A percentile compares a stretch with the other conserved stretches of the same genome.
Conservation (phyloP, 2,113 vertebrate species). For the Pogona vitticeps region DNA sequence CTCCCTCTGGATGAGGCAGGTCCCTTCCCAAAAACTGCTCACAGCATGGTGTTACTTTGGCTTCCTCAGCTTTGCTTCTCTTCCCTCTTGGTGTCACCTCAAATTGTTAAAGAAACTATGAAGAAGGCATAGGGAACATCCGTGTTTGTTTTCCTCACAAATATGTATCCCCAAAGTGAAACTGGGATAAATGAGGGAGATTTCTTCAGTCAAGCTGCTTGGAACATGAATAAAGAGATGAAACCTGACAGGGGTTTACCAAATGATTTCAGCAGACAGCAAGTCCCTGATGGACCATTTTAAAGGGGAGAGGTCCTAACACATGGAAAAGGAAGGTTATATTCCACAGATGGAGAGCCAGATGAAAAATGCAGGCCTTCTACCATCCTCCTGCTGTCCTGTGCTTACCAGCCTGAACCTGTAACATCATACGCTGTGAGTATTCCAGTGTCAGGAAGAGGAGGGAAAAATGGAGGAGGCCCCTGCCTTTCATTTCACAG, state of each 20-base stretch:
- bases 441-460: constrained; percentile 23
- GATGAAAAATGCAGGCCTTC: constrained; percentile 35
- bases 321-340: constrained; percentile 11
- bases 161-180: background rate
- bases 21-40: background rate
- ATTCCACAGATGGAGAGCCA: constrained; percentile 25
- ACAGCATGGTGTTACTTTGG: background rate
- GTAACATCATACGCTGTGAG: constrained; percentile 19
- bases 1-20: no score
- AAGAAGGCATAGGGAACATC: no score
- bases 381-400: background rate
- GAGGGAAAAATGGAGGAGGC: background rate
- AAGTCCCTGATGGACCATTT: constrained; percentile 3
- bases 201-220: constrained; percentile 34
- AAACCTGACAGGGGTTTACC: constrained; percentile 19
- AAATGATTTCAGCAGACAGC: constrained; percentile 5
- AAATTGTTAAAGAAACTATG: background rate
- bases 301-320: background rate
- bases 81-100: background rate
- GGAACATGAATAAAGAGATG: constrained; percentile 24
- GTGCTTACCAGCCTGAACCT: background rate
- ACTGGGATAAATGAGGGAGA: background rate
- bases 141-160: background rate
- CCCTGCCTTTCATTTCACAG: constrained; percentile 47
- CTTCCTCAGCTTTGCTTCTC: background rate